Base-by-base conservation (phyloP, 1,140 invertebrate genomes). In the Xylocopa sonorina region DNA sequence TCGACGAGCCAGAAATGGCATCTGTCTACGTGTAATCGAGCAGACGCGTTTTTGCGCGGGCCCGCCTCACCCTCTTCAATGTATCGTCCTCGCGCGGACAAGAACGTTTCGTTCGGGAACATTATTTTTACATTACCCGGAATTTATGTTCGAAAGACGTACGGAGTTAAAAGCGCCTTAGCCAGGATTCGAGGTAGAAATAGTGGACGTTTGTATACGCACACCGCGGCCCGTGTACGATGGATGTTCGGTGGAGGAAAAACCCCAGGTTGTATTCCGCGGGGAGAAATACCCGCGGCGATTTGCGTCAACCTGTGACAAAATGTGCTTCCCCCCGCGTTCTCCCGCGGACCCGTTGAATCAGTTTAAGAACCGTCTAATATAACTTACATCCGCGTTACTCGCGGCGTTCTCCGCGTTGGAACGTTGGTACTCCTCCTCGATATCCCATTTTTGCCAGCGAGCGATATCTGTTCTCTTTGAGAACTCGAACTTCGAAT, bases 101-200 rank as follows among this genome's bases (percentile, higher is more conserved):
- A 64, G 48, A 66, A 43, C 62, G 24, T 24, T 55, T 43, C 73
- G 74, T 77, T 77, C 43, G 66, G 66, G 75, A 58, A 69, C 66
- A 69, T 77, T 77, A 69, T 50, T 69, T 77, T 50, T 51, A 77
- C 75, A 60, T 77, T 77, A 69, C 66, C n/a, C 41, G 7, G 55
- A 69, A 77, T 77, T 77, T 77, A 51, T 60, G 48, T 41, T 27
- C 51, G 32, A 32, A 58, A 77, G 43, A 55, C n/a, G 64, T 21
- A 5, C 32, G 43, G 18, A 55, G 63, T 68, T 69, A 50, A 68
- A 68, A 68, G 53, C 53, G 53, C n/a, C 32, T 77, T 68, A 50
- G 64, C 32, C 34, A 10, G n/a, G 10, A 68, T 77, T 24, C 55
- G 21, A 7, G n/a, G 32, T 27, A 24, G 43, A 57, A 32, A 67